Base-by-base conservation (phyloP, 2,797 vertebrate genomes). In the Prionace glauca region DNA sequence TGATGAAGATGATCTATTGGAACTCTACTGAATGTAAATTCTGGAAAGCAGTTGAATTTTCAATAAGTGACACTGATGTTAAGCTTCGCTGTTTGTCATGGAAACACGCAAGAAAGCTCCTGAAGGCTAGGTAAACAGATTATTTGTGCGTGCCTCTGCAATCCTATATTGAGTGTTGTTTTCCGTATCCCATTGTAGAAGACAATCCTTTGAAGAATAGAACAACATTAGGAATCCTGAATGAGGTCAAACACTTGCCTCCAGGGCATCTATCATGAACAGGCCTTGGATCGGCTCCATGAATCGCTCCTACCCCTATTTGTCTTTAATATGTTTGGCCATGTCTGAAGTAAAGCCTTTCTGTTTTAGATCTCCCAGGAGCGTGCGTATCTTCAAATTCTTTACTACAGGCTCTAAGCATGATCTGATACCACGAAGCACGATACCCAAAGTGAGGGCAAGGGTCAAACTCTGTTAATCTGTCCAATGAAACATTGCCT, bases 181-280 rank as follows among this genome's bases (percentile, higher is more conserved):
- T 10, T n/a, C 60, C 36, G 60, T 62, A 65, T 36, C n/a, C 62
- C 90, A 41, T 67, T 67, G 90, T 92, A 10, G 62, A 92, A 24
- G 16, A 92, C 20, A 20, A 69, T 94, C 71, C 29, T 74, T 94
- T 77, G 93, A 50, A 29, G 12, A 74, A 74, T 36, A 24, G 65
- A 36, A 45, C 32, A 69, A n/a, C n/a, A 93, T 69, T 45, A 93
- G 93, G 93, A 74, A 94, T 50, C 26, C 71, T 72, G 93, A 56
- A 94, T 29, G 4, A 50, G 41, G 67, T 94, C 41, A 74, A 26
- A 56, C 26, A 56, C 18, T 94, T 94, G 69, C 4, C 41, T 50
- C 26, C 24, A 74, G 69, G 93, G 71, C 41, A 56, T 74, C 69
- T 56, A 14, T 45, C 41, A 74, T 45, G 50, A 50, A 11, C 14